Base-by-base conservation (phyloP, 2,888 invertebrate genomes). In the Nebria brevicollis region DNA sequence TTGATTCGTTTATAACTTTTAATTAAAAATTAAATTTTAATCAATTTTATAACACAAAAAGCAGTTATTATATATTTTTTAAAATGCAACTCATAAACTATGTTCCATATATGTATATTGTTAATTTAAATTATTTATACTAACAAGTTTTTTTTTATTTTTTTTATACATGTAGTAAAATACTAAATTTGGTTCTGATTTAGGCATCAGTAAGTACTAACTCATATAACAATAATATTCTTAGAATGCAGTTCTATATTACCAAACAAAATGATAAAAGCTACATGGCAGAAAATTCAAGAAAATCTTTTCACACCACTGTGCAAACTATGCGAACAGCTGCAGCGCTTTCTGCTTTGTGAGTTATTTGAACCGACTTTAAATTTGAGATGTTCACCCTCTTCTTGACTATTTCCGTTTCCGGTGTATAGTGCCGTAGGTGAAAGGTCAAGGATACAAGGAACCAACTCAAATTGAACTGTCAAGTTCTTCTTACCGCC, bases 341-440 rank as follows among this genome's bases (percentile, higher is more conserved):
- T 20, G 73, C 73, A 73, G 25, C 43, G 54, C 54, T 73, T 73
- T 42, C 73, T 43, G 42, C 73, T 54, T 54, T 54, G 54, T 54
- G 8, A 8, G 73, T 1, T 73, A 54, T 73, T 73, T 73, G 73
- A 73, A 43, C 13, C 34, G 73, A 73, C 20, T 73, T 54, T 73
- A 41, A 42, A 54, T 73, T 73, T 73, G 73, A 73, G 73, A 73
- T 42, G 43, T 54, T n/a, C 73, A 54, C 73, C 42, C 73, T 73
- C 15, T 41, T 15, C 41, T 34, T 73, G 73, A 73, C 13, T 73
- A 73, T 54, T 54, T 54, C 54, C 54, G 54, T 54, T 72, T 73
- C 73, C 73, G 26, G 73, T 72, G 6, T 72, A 34, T 72, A 70
- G 72, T 54, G 26, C 13, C 4, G n/a, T 25, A 68, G 26, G 26